Percentiles rank a stretch among this genome's conserved stretches.
Evolutionary conservation across 2,113 vertebrate species (phyloP).

Genomic region (Petroica traversi): DNA sequence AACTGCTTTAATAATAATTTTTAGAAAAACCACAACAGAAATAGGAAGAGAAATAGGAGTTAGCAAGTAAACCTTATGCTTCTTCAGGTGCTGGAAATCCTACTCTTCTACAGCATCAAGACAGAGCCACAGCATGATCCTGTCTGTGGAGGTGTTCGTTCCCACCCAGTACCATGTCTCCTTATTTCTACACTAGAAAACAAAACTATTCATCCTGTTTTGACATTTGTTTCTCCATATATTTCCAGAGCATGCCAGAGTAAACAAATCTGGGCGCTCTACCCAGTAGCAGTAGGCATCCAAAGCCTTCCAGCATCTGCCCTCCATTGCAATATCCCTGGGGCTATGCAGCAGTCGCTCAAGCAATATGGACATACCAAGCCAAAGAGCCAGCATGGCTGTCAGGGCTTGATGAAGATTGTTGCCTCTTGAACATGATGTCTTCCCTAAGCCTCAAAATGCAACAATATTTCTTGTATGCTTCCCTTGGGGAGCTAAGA

Average conservation of each 20-base stretch:
- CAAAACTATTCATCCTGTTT: neutral
- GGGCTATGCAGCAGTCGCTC: rapidly evolving
- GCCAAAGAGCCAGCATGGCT: neutral
- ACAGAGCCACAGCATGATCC: rapidly evolving
- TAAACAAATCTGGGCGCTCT: neutral
- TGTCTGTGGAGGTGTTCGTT: neutral
- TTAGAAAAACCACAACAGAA: neutral
- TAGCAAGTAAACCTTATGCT: neutral
- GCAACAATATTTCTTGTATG: neutral
- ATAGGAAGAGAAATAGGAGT: neutral
- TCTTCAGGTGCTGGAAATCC: neutral
- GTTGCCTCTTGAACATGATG: neutral
- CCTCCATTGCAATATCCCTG: neutral
- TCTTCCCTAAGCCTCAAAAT: neutral
- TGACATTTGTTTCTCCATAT: neutral
- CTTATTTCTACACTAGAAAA: neutral
- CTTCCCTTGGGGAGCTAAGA: neutral
- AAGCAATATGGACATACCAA: rapidly evolving
- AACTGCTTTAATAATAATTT: neutral
- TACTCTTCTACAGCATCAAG: rapidly evolving
- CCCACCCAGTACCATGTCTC: neutral
- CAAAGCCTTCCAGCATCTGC: neutral
- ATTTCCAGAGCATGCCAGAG: neutral
- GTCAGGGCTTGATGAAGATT: neutral
- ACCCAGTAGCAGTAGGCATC: neutral